Evolutionary conservation across 2,888 invertebrate genomes (phyloP), one percentile per base, ranked within the genome.

Genomic region (Sarcophaga caerulescens): DNA sequence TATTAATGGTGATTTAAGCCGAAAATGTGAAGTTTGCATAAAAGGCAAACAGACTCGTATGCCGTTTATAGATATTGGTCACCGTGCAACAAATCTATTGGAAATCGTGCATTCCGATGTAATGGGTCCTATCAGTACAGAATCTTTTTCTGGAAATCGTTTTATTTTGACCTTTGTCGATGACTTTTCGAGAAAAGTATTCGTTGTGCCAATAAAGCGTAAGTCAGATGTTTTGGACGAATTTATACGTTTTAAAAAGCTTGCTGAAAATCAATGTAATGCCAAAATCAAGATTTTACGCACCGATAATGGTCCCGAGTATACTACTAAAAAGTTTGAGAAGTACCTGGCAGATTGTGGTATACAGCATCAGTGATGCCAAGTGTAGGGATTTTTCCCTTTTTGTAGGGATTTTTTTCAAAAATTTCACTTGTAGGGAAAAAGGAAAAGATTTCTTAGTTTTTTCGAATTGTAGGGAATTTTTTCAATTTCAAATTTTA

Each of bases 71-170:
- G 81, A 77, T 23, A 59, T 12, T 71, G 83, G 83, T 52, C 35
- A 35, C 6, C 77, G 81, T 63, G 35, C 68, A 76, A 45, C 52
- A 83, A 19, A n/a, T n/a, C n/a, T n/a, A n/a, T n/a, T n/a, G n/a
- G n/a, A n/a, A n/a, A 68, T 85, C 14, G 52, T 80, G 12, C 80
- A 85, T 71, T 76, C 83, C 19, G 83, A 85, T 60, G 62, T 82
- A 52, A 71, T 75, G 62, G 71, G 81, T 59, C 84, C 84, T n/a
- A 57, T 81, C 25, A 60, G 76, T 23, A 81, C 63, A 63, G 21
- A 52, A 17, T 81, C 81, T 45, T 85, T 85, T 68, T 65, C 65
- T 23, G 84, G 73, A 35, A 71, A 76, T 52, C 65, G 73, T 60
- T 74, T 73, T 74, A 21, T 70, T 57, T 70, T 85, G 59, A 69